Percentiles rank a stretch among this genome's conserved stretches.
These are phyloP conservation scores for Perca fluviatilis DNA, from an alignment of 2,113 vertebrate species.

Conservation along the genomic window DNA sequence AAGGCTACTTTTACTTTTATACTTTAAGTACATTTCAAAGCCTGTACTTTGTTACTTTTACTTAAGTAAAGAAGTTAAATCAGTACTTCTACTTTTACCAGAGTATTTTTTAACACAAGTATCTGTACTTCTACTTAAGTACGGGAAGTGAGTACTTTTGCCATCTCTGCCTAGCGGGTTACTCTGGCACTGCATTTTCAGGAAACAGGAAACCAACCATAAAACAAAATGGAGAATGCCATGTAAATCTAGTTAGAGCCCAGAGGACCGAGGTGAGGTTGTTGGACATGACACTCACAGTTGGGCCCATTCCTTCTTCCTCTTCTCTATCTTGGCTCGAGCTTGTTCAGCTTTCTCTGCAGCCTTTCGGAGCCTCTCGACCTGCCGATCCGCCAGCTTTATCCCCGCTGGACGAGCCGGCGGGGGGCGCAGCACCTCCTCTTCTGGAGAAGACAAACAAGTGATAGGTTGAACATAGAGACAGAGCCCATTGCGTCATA, in stretches of 20 bases:
- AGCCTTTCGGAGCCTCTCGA: conserved; percentile 86
- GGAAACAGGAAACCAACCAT: neutral
- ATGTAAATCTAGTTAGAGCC: neutral
- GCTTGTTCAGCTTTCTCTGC: conserved; percentile 88
- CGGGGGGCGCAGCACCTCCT: conserved; percentile 25
- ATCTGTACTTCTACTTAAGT: no score
- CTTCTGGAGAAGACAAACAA: conserved; percentile 49
- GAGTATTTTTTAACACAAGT: no score
- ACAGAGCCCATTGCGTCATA: no score
- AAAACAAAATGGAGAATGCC: neutral
- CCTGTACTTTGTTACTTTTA: no score
- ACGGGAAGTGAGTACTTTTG: no score
- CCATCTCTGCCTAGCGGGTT: neutral
- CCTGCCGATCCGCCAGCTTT: conserved; percentile 80
- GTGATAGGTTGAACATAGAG: neutral
- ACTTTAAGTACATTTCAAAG: no score
- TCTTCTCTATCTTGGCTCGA: conserved; percentile 86
- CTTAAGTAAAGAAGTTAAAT: no score
- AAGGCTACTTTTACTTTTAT: no score
- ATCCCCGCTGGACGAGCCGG: conserved; percentile 26
- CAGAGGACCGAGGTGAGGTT: neutral
- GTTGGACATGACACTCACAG: conserved; percentile 86
- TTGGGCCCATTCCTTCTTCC: conserved; percentile 90
- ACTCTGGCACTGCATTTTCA: neutral
- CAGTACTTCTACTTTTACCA: no score